Evolutionary conservation across 2,888 invertebrate species (phyloP), one percentile per base, ranked within the genome.

Genomic region (Hetaerina titia): DNA sequence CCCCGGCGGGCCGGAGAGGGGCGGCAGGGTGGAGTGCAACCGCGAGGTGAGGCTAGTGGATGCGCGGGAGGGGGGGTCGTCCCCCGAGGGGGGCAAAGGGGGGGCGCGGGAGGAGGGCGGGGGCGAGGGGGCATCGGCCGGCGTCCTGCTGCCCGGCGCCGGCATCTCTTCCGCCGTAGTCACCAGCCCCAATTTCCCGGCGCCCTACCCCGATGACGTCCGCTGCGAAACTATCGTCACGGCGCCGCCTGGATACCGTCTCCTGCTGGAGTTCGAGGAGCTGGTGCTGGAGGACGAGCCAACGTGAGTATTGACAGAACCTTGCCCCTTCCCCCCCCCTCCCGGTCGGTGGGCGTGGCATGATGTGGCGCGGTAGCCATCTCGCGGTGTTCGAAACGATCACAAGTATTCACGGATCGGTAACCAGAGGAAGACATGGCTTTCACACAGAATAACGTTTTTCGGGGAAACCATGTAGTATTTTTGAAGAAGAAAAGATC

Each of bases 121-220:
- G 57, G 58, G 57, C n/a, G 89, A 58, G 89, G 88, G 13, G 19
- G 15, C 22, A 45, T n/a, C 57, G 58, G 64, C 92, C 1, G 69
- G 31, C 45, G 57, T 92, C 22, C n/a, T 92, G 56, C 45, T 92
- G 57, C 69, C 69, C n/a, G 74, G 92, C n/a, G 64, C 92, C 9
- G 64, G 69, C n/a, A 17, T 69, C 96, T 98, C 98, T 0, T 97
- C 98, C 96, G 97, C 98, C 0, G 97, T 97, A 0, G 97, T 98
- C n/a, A 98, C 98, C 94, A 98, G 98, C 96, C 99, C 99, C 4
- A 98, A 98, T 81, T 99, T 98, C 96, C 99, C 99, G 0, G 97
- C 97, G 25, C 97, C 97, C 31, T 99, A 99, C 97, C 98, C 98
- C 0, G 98, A 98, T 96, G 98, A 98, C 96, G 97, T 98, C 88